These are phyloP conservation scores for Cataglyphis livida DNA, from an alignment of 2,888 invertebrate species.

Conservation along the genomic window DNA sequence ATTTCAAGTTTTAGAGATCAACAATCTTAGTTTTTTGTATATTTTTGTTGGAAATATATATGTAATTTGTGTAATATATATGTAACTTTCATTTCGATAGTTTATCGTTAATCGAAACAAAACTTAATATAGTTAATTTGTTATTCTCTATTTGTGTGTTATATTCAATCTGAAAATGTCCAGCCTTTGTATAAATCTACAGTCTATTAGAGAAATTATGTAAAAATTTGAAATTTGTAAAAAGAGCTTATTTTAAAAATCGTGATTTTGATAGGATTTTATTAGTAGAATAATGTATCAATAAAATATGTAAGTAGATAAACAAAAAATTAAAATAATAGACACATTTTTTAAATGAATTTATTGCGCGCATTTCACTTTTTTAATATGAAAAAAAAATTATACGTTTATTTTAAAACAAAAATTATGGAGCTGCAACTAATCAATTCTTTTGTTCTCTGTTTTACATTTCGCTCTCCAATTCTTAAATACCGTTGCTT, in stretches of 20 bases:
- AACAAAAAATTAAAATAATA: background rate
- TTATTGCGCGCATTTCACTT: background rate
- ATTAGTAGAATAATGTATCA: background rate
- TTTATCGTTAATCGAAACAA: background rate
- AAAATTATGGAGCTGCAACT: background rate
- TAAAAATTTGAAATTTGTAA: background rate
- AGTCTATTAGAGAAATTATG: background rate
- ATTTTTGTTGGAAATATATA: background rate
- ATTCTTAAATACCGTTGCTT: conserved; percentile 27
- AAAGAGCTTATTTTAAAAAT: background rate
- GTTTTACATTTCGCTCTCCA: background rate
- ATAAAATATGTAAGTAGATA: background rate
- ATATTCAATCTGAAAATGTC: background rate
- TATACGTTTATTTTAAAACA: conserved; percentile 17
- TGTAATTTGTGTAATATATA: background rate
- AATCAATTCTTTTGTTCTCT: conserved; percentile 7
- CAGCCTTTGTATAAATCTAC: background rate
- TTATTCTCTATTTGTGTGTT: background rate
- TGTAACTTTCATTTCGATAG: background rate
- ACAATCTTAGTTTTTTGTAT: background rate
- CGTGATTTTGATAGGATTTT: background rate
- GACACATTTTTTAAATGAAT: background rate
- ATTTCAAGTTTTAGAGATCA: background rate
- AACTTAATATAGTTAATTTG: background rate
- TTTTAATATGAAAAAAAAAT: conserved; percentile 2